Conservation (phyloP, 2,113 vertebrate genomes). For the Conger conger region DNA sequence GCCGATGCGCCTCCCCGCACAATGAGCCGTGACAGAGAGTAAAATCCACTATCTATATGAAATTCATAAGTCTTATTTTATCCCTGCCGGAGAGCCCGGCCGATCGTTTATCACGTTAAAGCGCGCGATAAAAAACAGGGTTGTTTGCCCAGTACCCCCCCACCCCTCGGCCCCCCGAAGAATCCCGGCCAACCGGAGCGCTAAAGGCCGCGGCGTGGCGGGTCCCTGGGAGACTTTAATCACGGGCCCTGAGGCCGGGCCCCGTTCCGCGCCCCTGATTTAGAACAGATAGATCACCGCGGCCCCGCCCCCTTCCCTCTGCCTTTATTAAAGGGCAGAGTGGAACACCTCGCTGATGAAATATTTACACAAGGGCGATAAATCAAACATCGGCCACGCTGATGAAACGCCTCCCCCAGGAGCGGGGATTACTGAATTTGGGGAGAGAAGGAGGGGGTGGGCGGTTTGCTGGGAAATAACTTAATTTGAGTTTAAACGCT, state of each 20-base stretch:
- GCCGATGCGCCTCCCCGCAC: conserved; percentile 32
- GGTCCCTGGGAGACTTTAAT: conserved; percentile 41
- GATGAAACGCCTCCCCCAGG: conserved; percentile 38
- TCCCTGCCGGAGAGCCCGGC: conserved; percentile 26
- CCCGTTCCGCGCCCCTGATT: conserved; percentile 33
- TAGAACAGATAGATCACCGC: conserved; percentile 35
- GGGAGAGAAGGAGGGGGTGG: background rate
- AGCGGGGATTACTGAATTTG: background rate
- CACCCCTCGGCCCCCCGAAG: background rate
- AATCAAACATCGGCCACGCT: conserved; percentile 47
- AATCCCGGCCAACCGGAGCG: background rate
- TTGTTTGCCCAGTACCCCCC: conserved; percentile 24
- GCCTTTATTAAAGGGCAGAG: conserved; percentile 56
- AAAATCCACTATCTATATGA: conserved; percentile 31
- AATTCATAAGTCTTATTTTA: conserved; percentile 43
- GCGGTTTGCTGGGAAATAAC: background rate
- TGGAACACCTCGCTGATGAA: conserved; percentile 55
- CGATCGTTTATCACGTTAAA: conserved; percentile 33
- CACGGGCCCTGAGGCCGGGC: conserved; percentile 32
- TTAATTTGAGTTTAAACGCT: background rate
- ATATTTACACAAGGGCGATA: conserved; percentile 57
- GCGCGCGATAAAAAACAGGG: conserved; percentile 37
- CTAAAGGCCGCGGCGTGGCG: background rate
- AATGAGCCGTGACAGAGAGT: conserved; percentile 35
- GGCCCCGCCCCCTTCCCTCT: conserved; percentile 34